Base-by-base conservation (phyloP, 1,140 invertebrate species). In the Elymnias hypermnestra region DNA sequence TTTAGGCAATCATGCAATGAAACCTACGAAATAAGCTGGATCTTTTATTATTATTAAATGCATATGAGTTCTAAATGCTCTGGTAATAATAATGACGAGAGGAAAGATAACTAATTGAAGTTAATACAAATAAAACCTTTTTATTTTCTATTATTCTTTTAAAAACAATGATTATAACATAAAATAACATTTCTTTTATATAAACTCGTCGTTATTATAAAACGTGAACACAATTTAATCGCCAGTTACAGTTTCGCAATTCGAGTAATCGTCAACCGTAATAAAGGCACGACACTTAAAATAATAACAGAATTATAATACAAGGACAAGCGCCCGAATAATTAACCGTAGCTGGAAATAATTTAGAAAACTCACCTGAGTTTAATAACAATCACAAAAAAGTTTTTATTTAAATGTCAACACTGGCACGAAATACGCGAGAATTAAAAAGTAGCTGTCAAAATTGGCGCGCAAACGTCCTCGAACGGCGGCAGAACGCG, bases 401-500 rank as follows among this genome's bases (percentile, higher is more conserved):
- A 37, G 5, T 47, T 22, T 40, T 19, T 18, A 12, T 15, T 37
- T 12, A n/a, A 14, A 45, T 47, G 45, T 47, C 45, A 47, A 47
- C 45, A 47, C 45, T 18, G 45, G 28, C 37, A 33, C 45, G 45
- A 17, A 47, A 12, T 33, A 15, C 29, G 29, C 0, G 7, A 29
- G 9, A 13, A 26, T 26, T 9, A 26, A 13, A 47, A 39, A 39
- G 19, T 9, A 47, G 2, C 23, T 22, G 35, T 47, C 21, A 47
- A 40, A 33, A 5, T 1, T 33, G 14, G 36, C 37, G 45, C 37
- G 37, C n/a, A n/a, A 40, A 47, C 45, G 45, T 47, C 26, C 25
- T 31, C 33, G 28, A 9, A 0, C 7, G 6, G 14, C 19, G 21
- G 37, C 36, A 15, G 14, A 2, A 7, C 17, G 45, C 45, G 45